These are phyloP conservation scores for Deilephila porcellus DNA, from an alignment of 2,888 invertebrate species.

Conservation along the genomic window DNA sequence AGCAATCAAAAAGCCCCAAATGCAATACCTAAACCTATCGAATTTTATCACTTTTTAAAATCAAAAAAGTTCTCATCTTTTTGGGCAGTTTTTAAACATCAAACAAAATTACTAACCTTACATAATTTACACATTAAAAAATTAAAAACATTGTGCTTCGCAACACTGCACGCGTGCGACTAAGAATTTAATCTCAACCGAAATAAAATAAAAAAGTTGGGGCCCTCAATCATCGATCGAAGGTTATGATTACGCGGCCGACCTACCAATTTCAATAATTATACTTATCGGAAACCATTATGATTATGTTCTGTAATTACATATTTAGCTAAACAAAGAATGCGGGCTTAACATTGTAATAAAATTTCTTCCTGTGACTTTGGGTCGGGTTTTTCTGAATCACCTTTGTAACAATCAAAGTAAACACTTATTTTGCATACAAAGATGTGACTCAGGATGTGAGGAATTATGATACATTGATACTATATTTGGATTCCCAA, in stretches of 20 bases:
- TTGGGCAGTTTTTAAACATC: not conserved
- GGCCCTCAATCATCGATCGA: conserved; percentile 19
- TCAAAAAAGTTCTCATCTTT: not conserved
- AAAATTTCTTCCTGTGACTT: not conserved
- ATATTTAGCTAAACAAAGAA: conserved; percentile 24
- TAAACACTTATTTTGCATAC: too few relatives aligned
- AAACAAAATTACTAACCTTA: not conserved
- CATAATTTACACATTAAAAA: conserved; percentile 15
- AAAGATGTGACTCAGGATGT: too few relatives aligned
- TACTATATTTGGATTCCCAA: too few relatives aligned
- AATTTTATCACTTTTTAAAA: not conserved
- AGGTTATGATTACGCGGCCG: conserved; percentile 11
- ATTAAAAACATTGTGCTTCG: not conserved
- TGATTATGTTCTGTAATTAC: conserved; percentile 16
- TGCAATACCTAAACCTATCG: too few relatives aligned
- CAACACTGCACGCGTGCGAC: not conserved
- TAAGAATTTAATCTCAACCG: conserved; percentile 3
- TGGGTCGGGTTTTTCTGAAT: not conserved
- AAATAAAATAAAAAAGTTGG: conserved; percentile 11
- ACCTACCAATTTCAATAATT: conserved; percentile 21
- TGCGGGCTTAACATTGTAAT: not conserved
- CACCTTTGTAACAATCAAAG: not conserved
- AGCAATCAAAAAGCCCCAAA: too few relatives aligned
- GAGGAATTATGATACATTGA: too few relatives aligned
- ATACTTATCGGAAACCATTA: conserved; percentile 19